phyloP scores from a whole-genome alignment of 2,113 vertebrate genomes.

The Procavia capensis region DNA sequence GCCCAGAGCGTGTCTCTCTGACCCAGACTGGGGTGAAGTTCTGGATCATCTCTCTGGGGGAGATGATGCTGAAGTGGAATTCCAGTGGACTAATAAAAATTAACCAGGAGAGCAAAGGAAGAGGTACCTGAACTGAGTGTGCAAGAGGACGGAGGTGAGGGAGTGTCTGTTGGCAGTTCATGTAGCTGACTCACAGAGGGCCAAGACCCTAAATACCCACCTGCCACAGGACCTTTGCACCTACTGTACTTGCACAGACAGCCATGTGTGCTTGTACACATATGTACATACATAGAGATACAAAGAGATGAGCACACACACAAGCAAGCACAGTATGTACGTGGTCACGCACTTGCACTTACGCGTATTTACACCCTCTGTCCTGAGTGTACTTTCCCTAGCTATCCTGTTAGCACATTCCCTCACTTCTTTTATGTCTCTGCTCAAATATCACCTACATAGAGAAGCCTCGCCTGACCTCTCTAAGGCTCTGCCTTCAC shows the following conservation, averaged over 20 bases:
- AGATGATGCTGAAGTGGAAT: background rate
- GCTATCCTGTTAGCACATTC: background rate
- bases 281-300: too few relatives aligned
- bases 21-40: background rate
- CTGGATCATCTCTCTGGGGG: background rate
- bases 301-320: background rate
- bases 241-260: background rate
- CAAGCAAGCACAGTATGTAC: background rate
- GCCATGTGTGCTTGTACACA: background rate
- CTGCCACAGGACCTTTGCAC: conserved; percentile 14
- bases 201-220: background rate
- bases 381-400: background rate
- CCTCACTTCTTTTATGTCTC: background rate
- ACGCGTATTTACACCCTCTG: background rate
- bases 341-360: background rate
- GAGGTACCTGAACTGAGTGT: background rate
- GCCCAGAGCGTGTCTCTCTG: background rate
- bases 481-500: background rate
- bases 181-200: background rate
- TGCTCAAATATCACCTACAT: background rate
- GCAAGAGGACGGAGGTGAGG: background rate
- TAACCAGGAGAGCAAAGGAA: background rate
- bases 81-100: background rate
- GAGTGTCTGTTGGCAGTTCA: background rate
- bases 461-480: background rate